A percentile compares a stretch with the other conserved stretches of the same genome.
These are phyloP conservation scores for Plecturocebus donacophilus DNA, from an alignment of 2,113 vertebrate species.

Conservation along the genomic window DNA sequence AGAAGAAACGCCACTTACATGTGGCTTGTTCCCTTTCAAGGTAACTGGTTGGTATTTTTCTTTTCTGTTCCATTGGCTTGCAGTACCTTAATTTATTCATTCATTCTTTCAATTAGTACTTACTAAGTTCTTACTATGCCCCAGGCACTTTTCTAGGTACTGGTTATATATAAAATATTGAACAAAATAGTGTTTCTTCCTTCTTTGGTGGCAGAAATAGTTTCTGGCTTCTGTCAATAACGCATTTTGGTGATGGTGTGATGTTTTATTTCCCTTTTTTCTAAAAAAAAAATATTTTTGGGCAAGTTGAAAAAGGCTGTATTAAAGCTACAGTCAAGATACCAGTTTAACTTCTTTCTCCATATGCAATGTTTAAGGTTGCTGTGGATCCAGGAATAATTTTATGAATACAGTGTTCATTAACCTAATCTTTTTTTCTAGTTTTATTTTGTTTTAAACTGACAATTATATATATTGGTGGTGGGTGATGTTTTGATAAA, in stretches of 20 bases:
- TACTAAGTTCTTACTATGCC: neutral
- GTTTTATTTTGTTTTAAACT: neutral
- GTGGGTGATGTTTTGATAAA: neutral
- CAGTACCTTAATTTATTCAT: neutral
- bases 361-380: constrained; percentile 5
- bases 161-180: neutral
- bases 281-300: constrained; percentile 35
- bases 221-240: neutral
- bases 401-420: constrained; percentile 13
- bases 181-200: constrained; percentile 34
- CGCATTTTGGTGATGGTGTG: neutral
- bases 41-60: neutral
- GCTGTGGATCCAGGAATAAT: constrained; percentile 15
- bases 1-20: neutral
- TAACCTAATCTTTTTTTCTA: neutral
- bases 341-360: constrained; percentile 23
- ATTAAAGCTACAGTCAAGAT: neutral
- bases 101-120: neutral
- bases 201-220: constrained; percentile 4
- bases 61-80: constrained; percentile 12
- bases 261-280: constrained; percentile 18
- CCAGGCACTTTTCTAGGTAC: neutral
- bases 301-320: constrained; percentile 25
- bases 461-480: neutral
- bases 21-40: neutral